Conservation (phyloP, 2,113 vertebrate species). For the Upupa epops region DNA sequence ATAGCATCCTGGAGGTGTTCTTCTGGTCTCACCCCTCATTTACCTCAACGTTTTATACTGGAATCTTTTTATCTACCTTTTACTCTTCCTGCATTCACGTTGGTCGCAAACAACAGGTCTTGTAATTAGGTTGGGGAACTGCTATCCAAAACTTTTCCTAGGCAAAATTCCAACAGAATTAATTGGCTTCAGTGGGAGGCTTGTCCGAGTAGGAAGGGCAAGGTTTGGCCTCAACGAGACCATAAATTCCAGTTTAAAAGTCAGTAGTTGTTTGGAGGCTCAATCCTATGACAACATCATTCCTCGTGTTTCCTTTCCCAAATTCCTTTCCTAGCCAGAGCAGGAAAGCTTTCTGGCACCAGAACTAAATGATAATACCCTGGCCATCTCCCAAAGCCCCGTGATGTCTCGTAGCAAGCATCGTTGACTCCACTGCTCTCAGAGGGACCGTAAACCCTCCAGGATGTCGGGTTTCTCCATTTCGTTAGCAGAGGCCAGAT, state of each 20-base stretch:
- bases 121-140: background rate
- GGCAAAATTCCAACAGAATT: slow-evolving; percentile 22
- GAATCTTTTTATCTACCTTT: background rate
- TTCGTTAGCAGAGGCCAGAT: background rate
- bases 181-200: slow-evolving; percentile 56
- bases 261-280: slow-evolving; percentile 42
- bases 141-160: slow-evolving; percentile 1
- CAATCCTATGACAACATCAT: slow-evolving; percentile 1
- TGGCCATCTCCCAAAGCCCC: background rate
- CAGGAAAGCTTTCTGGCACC: slow-evolving; percentile 39
- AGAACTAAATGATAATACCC: background rate
- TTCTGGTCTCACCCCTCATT: background rate
- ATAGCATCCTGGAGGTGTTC: background rate
- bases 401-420: background rate
- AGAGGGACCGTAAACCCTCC: background rate
- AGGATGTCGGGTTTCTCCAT: fast-evolving
- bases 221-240: background rate
- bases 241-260: slow-evolving; percentile 43
- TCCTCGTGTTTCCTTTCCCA: background rate
- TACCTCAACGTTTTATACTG: background rate
- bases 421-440: background rate
- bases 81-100: background rate
- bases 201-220: slow-evolving; percentile 16
- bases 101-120: background rate
- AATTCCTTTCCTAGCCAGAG: slow-evolving; percentile 13